Base-by-base conservation (phyloP, 1,140 invertebrate genomes). In the Brachionus asplanchnoidis region DNA sequence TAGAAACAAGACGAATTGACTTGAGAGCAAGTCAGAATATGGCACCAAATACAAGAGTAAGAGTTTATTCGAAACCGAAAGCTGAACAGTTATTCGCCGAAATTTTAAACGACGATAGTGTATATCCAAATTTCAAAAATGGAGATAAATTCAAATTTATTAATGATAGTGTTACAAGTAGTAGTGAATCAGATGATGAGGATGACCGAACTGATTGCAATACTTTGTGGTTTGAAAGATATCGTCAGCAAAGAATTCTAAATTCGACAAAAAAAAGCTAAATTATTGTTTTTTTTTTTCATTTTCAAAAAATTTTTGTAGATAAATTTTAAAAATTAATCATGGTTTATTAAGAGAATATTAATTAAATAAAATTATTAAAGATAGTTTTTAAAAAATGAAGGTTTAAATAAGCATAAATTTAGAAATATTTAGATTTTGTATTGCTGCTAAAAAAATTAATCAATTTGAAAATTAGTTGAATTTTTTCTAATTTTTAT, bases 41-140 rank as follows among this genome's bases (percentile, higher is more conserved):
- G 73, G 26, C 20, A 32, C 26, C 44, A 17, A 75, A 75, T 77
- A 50, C 42, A n/a, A 77, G 9, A 12, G 42, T 50, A 26, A 77
- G 36, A 73, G 36, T 77, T 77, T 77, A 77, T 46, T 77, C 73
- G 8, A 77, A 77, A 9, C 73, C 73, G 4, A 77, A 77, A 50
- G 73, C 73, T 9, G 73, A 77, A 11, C 17, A 77, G 8, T 26
- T 77, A 14, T 77, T 77, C 28, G 73, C 73, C 6, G 73, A 77
- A 8, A 77, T 77, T 26, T 26, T 77, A 7, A 77, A 77, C 5
- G 73, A 77, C 11, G 4, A 77, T 17, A 50, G 20, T 28, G 44
- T 77, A 0, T 77, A 77, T 77, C 73, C 73, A 12, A 26, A 77
- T 46, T 50, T 12, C 23, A 77, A 77, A 77, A 50, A 46, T 50